phyloP scores from a whole-genome alignment of 1,140 invertebrate genomes.

The Panagrolaimus sp. region DNA sequence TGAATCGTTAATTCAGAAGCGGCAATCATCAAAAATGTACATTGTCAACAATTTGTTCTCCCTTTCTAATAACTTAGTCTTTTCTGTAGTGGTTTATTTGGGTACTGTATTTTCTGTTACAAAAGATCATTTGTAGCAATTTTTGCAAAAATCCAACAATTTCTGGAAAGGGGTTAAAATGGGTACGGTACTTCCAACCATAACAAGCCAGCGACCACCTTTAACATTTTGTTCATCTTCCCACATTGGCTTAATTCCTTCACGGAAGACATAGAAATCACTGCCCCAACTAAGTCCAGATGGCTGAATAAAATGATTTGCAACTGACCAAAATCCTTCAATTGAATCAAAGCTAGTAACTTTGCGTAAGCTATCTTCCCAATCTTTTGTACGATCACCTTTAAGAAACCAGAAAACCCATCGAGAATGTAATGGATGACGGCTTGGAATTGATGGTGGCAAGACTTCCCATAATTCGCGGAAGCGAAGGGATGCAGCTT shows the following conservation, averaged over 20 bases:
- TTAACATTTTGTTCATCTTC: constrained; percentile 76
- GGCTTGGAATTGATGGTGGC: constrained; percentile 25
- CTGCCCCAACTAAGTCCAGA: constrained; percentile 80
- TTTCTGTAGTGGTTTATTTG: too few relatives aligned
- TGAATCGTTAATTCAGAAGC: too few relatives aligned
- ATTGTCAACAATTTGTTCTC: too few relatives aligned
- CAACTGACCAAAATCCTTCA: constrained; percentile 97
- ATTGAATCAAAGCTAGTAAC: constrained; percentile 89
- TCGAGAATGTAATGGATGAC: constrained; percentile 72
- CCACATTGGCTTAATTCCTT: constrained; percentile 70
- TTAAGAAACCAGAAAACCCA: constrained; percentile 99
- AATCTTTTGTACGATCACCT: constrained; percentile 77
- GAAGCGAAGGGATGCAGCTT: not conserved
- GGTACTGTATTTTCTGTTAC: too few relatives aligned
- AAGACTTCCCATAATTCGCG: constrained; percentile 6
- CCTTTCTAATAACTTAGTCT: too few relatives aligned
- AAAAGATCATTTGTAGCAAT: too few relatives aligned
- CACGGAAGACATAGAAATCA: constrained; percentile 85
- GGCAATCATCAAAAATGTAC: too few relatives aligned
- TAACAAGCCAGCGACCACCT: constrained; percentile 87
- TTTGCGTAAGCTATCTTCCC: constrained; percentile 88
- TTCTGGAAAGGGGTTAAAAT: too few relatives aligned
- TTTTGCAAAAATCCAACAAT: too few relatives aligned
- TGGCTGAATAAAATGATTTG: constrained; percentile 87
- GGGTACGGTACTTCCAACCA: too few relatives aligned